Evolutionary conservation across 1,140 invertebrate species (phyloP).

Genomic region (Macrocentrus cingulum): DNA sequence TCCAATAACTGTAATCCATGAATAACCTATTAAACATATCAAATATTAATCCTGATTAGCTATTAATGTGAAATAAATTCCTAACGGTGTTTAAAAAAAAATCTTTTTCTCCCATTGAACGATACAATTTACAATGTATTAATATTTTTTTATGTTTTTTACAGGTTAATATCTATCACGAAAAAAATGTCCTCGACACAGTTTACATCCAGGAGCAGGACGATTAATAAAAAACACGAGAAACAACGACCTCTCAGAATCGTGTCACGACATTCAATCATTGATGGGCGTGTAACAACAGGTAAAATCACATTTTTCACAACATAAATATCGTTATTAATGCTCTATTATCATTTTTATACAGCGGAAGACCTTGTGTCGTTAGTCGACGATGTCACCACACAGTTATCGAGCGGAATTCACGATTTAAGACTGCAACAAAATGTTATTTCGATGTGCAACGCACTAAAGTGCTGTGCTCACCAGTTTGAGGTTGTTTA

Average conservation of each 20-base stretch:
- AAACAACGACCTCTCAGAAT: slow-evolving; percentile 71
- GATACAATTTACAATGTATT: no score
- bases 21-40: no score
- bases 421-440: slow-evolving; percentile 64
- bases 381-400: slow-evolving; percentile 70
- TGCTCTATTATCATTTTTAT: slow-evolving; percentile 33
- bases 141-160: no score
- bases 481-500: slow-evolving; percentile 73
- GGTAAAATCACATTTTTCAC: slow-evolving; percentile 37
- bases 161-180: no score
- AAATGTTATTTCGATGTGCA: slow-evolving; percentile 68
- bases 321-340: slow-evolving; percentile 18
- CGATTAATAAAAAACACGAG: slow-evolving; percentile 72
- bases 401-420: slow-evolving; percentile 66
- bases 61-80: no score
- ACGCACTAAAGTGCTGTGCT: slow-evolving; percentile 72
- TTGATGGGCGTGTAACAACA: slow-evolving; percentile 55
- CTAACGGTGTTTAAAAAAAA: no score
- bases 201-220: slow-evolving; percentile 49
- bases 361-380: slow-evolving; percentile 71
- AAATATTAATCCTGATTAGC: no score
- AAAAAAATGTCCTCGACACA: slow-evolving; percentile 54
- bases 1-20: no score
- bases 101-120: no score
- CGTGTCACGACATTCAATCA: slow-evolving; percentile 50